These are phyloP conservation scores for Pocota personata DNA, from an alignment of 2,888 invertebrate genomes.

Conservation along the genomic window DNA sequence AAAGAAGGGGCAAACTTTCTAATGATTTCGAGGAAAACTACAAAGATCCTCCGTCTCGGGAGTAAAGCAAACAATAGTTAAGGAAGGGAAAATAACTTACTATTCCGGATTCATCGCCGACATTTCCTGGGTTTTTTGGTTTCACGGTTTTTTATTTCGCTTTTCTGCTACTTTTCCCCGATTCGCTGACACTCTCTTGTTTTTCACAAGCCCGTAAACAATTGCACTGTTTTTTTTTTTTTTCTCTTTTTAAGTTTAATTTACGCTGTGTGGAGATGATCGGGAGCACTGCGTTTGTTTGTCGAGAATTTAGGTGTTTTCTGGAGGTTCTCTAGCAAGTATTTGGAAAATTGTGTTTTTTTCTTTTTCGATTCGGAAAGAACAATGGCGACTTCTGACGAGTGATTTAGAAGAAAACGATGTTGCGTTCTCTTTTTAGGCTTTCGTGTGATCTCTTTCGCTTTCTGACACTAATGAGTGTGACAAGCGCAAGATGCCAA, in stretches of 20 bases:
- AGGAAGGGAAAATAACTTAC: constrained; percentile 84
- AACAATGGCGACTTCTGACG: constrained; percentile 76
- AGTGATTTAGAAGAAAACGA: constrained; percentile 66
- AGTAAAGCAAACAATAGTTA: constrained; percentile 33
- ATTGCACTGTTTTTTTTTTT: constrained; percentile 71
- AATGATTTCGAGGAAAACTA: constrained; percentile 29
- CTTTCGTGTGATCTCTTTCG: constrained; percentile 49
- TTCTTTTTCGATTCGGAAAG: constrained; percentile 67
- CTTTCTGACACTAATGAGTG: constrained; percentile 61
- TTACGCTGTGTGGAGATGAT: not conserved
- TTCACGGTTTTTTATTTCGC: constrained; percentile 63
- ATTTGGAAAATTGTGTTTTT: constrained; percentile 69
- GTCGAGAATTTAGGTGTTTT: constrained; percentile 71
- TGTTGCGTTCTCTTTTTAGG: constrained; percentile 44
- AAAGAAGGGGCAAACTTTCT: constrained; percentile 61
- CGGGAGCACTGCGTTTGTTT: constrained; percentile 45
- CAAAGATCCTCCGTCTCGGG: not conserved
- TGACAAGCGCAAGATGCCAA: constrained; percentile 50
- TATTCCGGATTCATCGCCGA: constrained; percentile 91
- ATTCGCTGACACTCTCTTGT: constrained; percentile 68
- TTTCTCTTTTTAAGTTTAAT: too few species aligned
- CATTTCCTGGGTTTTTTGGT: constrained; percentile 79
- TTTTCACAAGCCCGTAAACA: constrained; percentile 74
- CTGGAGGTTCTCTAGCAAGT: constrained; percentile 73
- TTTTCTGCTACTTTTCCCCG: constrained; percentile 59